Conservation (phyloP, 2,113 vertebrate species). For the Salvelinus fontinalis region DNA sequence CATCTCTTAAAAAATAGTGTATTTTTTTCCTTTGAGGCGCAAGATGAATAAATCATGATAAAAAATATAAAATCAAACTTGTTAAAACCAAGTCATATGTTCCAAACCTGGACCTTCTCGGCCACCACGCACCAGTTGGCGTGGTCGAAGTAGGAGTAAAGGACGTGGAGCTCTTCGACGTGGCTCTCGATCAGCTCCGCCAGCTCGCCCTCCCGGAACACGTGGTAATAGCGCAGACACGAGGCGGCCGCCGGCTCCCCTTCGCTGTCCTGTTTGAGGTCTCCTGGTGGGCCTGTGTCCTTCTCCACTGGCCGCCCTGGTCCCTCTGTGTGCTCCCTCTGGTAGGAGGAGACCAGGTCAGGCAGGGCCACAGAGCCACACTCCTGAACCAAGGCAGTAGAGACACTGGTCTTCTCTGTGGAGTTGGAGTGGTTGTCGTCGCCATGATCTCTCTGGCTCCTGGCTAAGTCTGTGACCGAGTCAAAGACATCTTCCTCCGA, state of each 20-base stretch:
- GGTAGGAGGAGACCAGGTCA: slow-evolving; percentile 74
- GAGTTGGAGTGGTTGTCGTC: background rate
- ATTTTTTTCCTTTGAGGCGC: slow-evolving; percentile 42
- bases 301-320: slow-evolving; percentile 29
- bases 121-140: slow-evolving; percentile 72
- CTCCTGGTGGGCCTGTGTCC: slow-evolving; percentile 19
- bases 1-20: background rate
- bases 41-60: slow-evolving; percentile 29
- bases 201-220: slow-evolving; percentile 75
- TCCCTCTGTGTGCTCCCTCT: slow-evolving; percentile 50
- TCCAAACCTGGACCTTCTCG: slow-evolving; percentile 68
- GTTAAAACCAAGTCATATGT: slow-evolving; percentile 52
- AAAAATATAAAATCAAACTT: background rate
- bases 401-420: slow-evolving; percentile 37
- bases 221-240: slow-evolving; percentile 71
- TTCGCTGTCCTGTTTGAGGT: slow-evolving; percentile 16
- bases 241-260: slow-evolving; percentile 40
- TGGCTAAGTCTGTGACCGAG: slow-evolving; percentile 56
- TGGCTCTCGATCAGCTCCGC: slow-evolving; percentile 66
- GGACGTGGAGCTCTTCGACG: slow-evolving; percentile 69
- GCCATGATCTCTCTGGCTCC: slow-evolving; percentile 30
- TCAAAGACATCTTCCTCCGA: slow-evolving; percentile 77
- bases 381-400: slow-evolving; percentile 52
- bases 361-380: slow-evolving; percentile 72
- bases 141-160: slow-evolving; percentile 73